Evolutionary conservation across 2,113 vertebrate species (phyloP).

Genomic region (Xiphophorus maculatus): DNA sequence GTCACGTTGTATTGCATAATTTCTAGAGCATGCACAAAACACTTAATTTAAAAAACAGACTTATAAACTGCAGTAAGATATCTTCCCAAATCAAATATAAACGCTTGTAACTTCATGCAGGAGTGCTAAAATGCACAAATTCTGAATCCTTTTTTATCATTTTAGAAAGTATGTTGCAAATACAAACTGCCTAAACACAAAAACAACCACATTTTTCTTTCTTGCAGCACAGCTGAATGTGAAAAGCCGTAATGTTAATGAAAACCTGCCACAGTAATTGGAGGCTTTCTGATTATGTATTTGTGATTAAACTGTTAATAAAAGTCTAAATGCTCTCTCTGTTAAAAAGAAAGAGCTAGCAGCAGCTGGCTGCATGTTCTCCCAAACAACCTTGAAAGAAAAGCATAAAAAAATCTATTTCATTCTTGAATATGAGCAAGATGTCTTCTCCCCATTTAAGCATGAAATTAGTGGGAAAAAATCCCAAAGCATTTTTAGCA

Average conservation of each 20-base stretch:
- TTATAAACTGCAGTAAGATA: too few species aligned
- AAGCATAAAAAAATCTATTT: not conserved
- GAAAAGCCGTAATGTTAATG: not conserved
- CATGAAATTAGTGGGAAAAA: slow-evolving; percentile 13
- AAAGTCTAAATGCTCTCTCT: not conserved
- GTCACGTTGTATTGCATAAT: too few species aligned
- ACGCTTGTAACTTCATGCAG: too few species aligned
- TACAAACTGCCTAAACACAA: not conserved
- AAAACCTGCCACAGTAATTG: slow-evolving; percentile 20
- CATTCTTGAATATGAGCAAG: not conserved
- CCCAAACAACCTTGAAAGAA: not conserved
- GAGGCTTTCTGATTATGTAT: slow-evolving; percentile 14
- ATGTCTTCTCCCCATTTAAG: not conserved
- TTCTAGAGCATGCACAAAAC: too few species aligned
- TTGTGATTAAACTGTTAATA: slow-evolving; percentile 26
- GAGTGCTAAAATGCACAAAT: too few species aligned
- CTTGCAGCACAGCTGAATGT: not conserved
- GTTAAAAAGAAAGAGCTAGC: not conserved
- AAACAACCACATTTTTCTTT: slow-evolving; percentile 2
- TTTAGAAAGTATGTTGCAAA: not conserved
- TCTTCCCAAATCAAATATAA: too few species aligned
- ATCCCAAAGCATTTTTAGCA: not conserved
- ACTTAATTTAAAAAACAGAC: too few species aligned
- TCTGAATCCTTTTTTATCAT: not conserved
- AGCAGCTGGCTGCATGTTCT: slow-evolving; percentile 7